phyloP scores from a whole-genome alignment of 2,888 invertebrate genomes.

The Rhingia campestris region DNA sequence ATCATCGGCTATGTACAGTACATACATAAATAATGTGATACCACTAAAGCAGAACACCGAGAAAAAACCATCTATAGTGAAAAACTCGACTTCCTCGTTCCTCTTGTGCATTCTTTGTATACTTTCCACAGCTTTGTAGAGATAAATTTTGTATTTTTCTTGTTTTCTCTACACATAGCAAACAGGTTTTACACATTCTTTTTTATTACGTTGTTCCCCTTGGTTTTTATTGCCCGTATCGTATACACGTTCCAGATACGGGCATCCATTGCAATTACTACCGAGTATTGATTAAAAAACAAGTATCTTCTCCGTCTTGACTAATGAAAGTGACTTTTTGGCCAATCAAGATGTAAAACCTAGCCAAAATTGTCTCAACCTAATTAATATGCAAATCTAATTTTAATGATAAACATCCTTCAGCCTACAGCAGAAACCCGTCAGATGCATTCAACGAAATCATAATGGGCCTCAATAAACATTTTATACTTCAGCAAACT shows the following conservation, averaged over 20 bases:
- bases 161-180: slow-evolving; percentile 50
- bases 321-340: not conserved
- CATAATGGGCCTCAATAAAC: slow-evolving; percentile 6
- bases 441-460: slow-evolving; percentile 44
- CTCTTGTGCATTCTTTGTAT: slow-evolving; percentile 64
- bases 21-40: slow-evolving; percentile 1
- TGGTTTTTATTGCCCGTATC: slow-evolving; percentile 47
- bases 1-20: slow-evolving; percentile 12
- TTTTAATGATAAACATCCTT: slow-evolving; percentile 23
- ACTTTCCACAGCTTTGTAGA: slow-evolving; percentile 71
- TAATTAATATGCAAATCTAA: not conserved
- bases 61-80: slow-evolving; percentile 46
- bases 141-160: slow-evolving; percentile 57
- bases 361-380: slow-evolving; percentile 7
- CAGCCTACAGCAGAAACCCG: slow-evolving; percentile 29
- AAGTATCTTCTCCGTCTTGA: slow-evolving; percentile 14
- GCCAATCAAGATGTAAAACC: not conserved
- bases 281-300: slow-evolving; percentile 11
- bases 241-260: slow-evolving; percentile 35
- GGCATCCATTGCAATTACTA: slow-evolving; percentile 25
- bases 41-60: slow-evolving; percentile 3
- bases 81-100: slow-evolving; percentile 57
- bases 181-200: slow-evolving; percentile 60
- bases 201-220: slow-evolving; percentile 47
- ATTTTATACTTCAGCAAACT: slow-evolving; percentile 26